These are phyloP conservation scores for Rhopalosiphum maidis DNA, from an alignment of 1,140 invertebrate genomes.

Conservation along the genomic window DNA sequence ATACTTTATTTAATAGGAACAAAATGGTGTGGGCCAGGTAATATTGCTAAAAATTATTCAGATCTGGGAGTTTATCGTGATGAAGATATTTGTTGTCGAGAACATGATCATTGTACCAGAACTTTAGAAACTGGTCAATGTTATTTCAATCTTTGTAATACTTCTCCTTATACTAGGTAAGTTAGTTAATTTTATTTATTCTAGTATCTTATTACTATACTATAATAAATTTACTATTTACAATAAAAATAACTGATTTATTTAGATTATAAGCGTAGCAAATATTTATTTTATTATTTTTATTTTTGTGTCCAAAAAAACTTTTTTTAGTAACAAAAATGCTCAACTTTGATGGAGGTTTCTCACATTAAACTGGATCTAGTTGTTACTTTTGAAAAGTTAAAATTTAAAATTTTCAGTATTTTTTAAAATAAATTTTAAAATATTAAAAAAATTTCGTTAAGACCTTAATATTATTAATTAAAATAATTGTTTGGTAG, in stretches of 20 bases:
- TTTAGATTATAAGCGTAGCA: not conserved
- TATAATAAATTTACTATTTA: not conserved
- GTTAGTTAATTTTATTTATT: not conserved
- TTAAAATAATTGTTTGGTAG: not conserved
- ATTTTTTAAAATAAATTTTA: no score
- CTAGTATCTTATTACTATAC: not conserved
- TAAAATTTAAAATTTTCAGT: no score
- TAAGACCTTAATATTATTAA: no score
- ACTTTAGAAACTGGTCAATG: conserved; percentile 43
- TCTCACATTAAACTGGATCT: no score
- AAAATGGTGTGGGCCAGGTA: conserved; percentile 78
- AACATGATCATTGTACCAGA: conserved; percentile 76
- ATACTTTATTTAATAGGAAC: conserved; percentile 65
- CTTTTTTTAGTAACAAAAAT: no score
- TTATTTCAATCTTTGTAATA: conserved; percentile 50
- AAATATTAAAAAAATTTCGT: no score
- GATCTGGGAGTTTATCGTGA: conserved; percentile 72
- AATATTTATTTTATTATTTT: no score
- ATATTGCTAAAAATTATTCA: conserved; percentile 68
- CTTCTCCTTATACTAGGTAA: conserved; percentile 58
- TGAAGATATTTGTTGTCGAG: conserved; percentile 77
- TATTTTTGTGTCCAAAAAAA: no score
- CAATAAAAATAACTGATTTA: not conserved
- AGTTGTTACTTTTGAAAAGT: no score
- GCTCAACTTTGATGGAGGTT: no score